Evolutionary conservation across 2,797 vertebrate genomes (phyloP), one percentile per base, ranked within the genome.

Genomic region (Anguilla marmorata): DNA sequence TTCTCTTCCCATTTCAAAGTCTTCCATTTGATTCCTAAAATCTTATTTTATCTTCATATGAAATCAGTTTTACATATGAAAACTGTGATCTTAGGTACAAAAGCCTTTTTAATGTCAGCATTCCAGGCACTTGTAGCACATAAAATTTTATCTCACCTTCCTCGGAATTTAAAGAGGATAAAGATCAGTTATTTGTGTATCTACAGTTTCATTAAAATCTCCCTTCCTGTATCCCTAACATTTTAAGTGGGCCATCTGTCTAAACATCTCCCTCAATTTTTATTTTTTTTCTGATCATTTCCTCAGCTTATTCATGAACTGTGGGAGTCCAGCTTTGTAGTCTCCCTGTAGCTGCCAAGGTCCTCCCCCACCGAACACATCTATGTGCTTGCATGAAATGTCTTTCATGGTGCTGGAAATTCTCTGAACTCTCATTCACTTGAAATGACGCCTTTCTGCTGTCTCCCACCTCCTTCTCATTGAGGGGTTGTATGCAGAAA

Each of bases 161-260:
- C 93, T 95, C 93, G 88, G 92, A 94, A 93, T 92, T 94, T 94
- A 90, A 93, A 94, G 95, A 95, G 93, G 95, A 95, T 95, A 96
- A 96, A 96, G 97, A 97, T 97, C 96, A 98, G 97, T 98, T 97
- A 96, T 97, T 97, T 94, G 94, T 89, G 94, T 97, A 99, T 99
- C 96, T 98, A 96, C 99, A 98, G 97, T 99, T 98, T 98, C 97
- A 98, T 98, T 98, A 97, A 98, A 98, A 97, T 94, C 96, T 92
- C 96, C 96, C 96, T 96, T 96, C 95, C 95, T 96, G 95, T 97
- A 96, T 98, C 97, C 95, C 95, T 96, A 92, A 96, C 96, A 96
- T 98, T 99, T 99, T 98, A 98, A 99, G 97, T 98, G 97, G 97
- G 96, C 98, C 98, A 99, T 99, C 98, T 99, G 98, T 99, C 98